Evolutionary conservation across 2,888 invertebrate genomes (phyloP), one percentile per base, ranked within the genome.

Genomic region (Heteromyza rotundicornis): DNA sequence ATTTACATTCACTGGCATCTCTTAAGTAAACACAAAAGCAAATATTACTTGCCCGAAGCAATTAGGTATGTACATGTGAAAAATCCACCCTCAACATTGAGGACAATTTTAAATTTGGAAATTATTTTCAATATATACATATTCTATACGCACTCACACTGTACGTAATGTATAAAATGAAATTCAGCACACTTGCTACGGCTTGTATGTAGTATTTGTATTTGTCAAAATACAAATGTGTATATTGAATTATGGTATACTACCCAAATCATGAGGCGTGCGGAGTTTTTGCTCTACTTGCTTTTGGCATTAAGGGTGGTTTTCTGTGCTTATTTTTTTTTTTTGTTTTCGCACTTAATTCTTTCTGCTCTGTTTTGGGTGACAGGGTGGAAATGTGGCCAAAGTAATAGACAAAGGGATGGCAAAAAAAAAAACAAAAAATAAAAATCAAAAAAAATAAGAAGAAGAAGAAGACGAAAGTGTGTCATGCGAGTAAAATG

Each of bases 91-190:
- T 32, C 32, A 32, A 10, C 51, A 51, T 14, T 20, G 2, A 51
- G 20, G 14, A 51, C 8, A 10, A 51, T 32, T 27, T 53, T 53
- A 53, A 53, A 53, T 32, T 53, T 19, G 12, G 24, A 32, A 32
- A n/a, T n/a, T 53, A 53, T 32, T 53, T 53, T 53, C 19, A 53
- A 53, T 53, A 12, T 53, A n/a, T n/a, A n/a, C n/a, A 12, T 51
- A 23, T 52, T 7, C 1, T 40, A n/a, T n/a, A n/a, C n/a, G n/a
- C n/a, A n/a, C n/a, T n/a, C n/a, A n/a, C n/a, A n/a, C n/a, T n/a
- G n/a, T n/a, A 27, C 5, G 27, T 8, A 51, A 51, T 14, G 22
- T 22, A 20, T 3, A 51, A 51, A 23, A 2, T 10, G 20, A 53
- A 53, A 53, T 23, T 53, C 32, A 8, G 52, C 52, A 17, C 52